These are phyloP conservation scores for Peromyscus melanophrys DNA, from an alignment of 2,797 vertebrate species.

Conservation along the genomic window DNA sequence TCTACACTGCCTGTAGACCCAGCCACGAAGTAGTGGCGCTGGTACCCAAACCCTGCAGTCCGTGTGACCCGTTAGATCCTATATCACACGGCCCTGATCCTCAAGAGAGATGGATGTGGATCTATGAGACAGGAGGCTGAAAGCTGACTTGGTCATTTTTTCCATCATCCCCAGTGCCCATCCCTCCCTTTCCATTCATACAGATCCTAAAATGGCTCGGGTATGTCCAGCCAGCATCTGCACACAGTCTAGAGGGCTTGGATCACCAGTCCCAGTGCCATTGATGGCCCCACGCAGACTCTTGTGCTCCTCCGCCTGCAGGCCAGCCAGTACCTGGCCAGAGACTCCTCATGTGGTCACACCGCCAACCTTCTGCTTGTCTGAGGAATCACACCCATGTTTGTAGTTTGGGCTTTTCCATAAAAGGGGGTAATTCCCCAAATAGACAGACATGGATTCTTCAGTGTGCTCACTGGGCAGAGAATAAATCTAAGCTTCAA, in stretches of 20 bases:
- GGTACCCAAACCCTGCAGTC: not conserved
- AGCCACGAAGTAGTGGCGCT: too few relatives aligned
- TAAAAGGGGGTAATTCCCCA: not conserved
- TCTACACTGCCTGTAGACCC: fast-evolving
- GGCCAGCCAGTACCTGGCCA: not conserved
- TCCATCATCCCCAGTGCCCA: not conserved
- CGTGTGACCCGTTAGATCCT: not conserved
- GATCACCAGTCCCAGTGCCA: not conserved
- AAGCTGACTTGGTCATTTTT: not conserved
- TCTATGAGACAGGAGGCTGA: too few relatives aligned
- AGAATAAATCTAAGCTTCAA: not conserved
- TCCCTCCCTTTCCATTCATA: too few relatives aligned
- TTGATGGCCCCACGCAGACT: fast-evolving
- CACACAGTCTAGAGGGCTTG: not conserved
- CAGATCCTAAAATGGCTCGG: not conserved
- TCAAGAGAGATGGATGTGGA: not conserved
- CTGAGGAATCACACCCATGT: not conserved
- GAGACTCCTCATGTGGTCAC: too few relatives aligned
- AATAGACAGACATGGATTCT: not conserved
- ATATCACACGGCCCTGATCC: not conserved
- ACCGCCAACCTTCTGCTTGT: not conserved
- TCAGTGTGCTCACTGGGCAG: too few relatives aligned
- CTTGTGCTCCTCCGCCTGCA: not conserved
- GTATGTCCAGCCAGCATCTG: too few relatives aligned
- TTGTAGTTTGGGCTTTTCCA: not conserved